A percentile compares a stretch with the other conserved stretches of the same genome.
phyloP scores from a whole-genome alignment of 2,888 invertebrate species.

The Harpalus rubripes region DNA sequence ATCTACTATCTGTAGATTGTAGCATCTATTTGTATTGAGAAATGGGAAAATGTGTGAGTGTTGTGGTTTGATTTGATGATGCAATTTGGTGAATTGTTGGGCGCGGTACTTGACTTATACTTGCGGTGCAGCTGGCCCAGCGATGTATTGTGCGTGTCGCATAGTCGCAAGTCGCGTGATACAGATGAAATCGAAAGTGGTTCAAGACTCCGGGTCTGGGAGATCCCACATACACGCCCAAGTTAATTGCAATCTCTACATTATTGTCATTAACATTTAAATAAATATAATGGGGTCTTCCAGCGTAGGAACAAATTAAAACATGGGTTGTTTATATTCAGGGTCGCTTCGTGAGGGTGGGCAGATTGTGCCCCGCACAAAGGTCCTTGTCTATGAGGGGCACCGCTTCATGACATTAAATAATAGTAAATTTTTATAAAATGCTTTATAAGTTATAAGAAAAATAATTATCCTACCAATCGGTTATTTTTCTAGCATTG shows the following conservation, averaged over 20 bases:
- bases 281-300: too few relatives aligned
- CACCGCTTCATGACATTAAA: too few relatives aligned
- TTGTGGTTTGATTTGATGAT: neutral
- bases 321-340: too few relatives aligned
- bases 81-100: neutral
- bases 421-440: too few relatives aligned
- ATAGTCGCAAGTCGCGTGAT: neutral
- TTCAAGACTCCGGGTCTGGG: neutral
- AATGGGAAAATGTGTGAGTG: neutral
- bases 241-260: neutral
- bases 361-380: too few relatives aligned
- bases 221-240: neutral
- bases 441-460: too few relatives aligned
- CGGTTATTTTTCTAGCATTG: too few relatives aligned
- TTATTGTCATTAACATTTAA: too few relatives aligned
- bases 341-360: too few relatives aligned
- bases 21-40: neutral
- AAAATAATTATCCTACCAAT: too few relatives aligned
- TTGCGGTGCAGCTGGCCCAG: neutral
- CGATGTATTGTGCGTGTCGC: neutral
- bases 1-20: neutral
- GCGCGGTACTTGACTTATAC: neutral
- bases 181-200: conserved; percentile 31
- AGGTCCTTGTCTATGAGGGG: too few relatives aligned
- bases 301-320: too few relatives aligned